Conservation (phyloP, 2,113 vertebrate genomes). For the Centropristis striata region DNA sequence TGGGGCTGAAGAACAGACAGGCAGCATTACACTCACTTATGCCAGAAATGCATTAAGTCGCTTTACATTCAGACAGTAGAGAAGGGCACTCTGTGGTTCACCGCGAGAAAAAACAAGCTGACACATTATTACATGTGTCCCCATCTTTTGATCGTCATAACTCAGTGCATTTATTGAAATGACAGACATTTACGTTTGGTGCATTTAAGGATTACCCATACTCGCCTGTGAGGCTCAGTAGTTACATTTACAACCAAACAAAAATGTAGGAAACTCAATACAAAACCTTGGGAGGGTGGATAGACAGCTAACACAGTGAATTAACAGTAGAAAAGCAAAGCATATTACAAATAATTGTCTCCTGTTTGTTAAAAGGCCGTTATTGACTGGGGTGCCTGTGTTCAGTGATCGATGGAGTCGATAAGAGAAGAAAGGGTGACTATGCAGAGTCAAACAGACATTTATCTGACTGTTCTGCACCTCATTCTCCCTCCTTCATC, state of each 20-base stretch:
- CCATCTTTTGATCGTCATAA: background rate
- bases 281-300: background rate
- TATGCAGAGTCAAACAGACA: background rate
- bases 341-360: constrained; percentile 58
- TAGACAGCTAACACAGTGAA: constrained; percentile 16
- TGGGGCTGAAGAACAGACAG: constrained; percentile 22
- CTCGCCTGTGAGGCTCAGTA: constrained; percentile 24
- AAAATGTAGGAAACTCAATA: constrained; percentile 26
- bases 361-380: constrained; percentile 41
- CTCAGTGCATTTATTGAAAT: constrained; percentile 78
- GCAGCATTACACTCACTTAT: constrained; percentile 29
- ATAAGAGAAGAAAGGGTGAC: constrained; percentile 37
- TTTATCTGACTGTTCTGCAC: constrained; percentile 1
- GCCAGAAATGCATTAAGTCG: constrained; percentile 25
- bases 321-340: constrained; percentile 61
- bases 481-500: constrained; percentile 18
- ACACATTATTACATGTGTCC: background rate
- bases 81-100: constrained; percentile 28
- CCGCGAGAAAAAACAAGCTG: constrained; percentile 17
- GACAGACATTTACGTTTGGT: constrained; percentile 55
- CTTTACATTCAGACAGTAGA: constrained; percentile 28
- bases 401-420: constrained; percentile 53
- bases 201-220: constrained; percentile 9
- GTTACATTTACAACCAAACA: constrained; percentile 46
- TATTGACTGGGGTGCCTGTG: constrained; percentile 45